A percentile compares a stretch with the other conserved stretches of the same genome.
phyloP scores from a whole-genome alignment of 92 coral and sea anemone genomes.

The Siderastrea radians region DNA sequence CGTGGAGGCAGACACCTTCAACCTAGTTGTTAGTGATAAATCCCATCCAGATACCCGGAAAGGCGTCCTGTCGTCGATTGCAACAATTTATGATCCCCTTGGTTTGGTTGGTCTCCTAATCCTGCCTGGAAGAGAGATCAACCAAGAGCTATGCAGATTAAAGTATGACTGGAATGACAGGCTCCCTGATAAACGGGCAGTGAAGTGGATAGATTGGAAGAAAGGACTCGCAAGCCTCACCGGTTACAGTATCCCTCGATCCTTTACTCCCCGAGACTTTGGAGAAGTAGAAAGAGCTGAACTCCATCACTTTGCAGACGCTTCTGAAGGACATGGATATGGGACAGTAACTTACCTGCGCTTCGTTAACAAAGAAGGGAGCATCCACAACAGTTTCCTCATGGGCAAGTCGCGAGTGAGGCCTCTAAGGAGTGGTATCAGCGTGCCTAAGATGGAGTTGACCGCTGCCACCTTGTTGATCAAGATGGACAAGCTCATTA shows the following conservation, averaged over 20 bases:
- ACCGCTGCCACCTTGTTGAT: conserved; percentile 50
- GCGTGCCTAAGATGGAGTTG: conserved; percentile 58
- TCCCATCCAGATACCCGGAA: conserved; percentile 56
- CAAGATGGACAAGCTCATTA: conserved; percentile 46
- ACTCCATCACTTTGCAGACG: conserved; percentile 68
- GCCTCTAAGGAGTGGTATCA: conserved; percentile 58
- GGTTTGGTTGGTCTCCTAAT: conserved; percentile 62
- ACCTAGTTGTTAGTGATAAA: conserved; percentile 57
- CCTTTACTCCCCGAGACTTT: conserved; percentile 9
- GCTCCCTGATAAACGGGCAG: conserved; percentile 36
- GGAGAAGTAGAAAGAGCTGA: conserved; percentile 54
- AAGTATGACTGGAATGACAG: conserved; percentile 59
- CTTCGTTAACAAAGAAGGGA: conserved; percentile 39
- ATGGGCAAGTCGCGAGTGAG: conserved; percentile 59
- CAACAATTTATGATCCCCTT: conserved; percentile 60
- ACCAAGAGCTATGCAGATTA: conserved; percentile 67
- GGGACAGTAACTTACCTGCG: conserved; percentile 53
- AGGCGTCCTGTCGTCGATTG: conserved; percentile 62
- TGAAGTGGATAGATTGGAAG: conserved; percentile 59
- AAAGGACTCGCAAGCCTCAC: conserved; percentile 48
- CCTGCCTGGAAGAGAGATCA: conserved; percentile 61
- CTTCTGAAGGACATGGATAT: conserved; percentile 55
- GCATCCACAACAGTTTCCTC: conserved; percentile 45
- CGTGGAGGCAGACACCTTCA: conserved; percentile 62
- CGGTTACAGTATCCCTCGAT: conserved; percentile 13